Evolutionary conservation across 2,888 invertebrate genomes (phyloP), one percentile per base, ranked within the genome.

Genomic region (Lathronympha strigana): DNA sequence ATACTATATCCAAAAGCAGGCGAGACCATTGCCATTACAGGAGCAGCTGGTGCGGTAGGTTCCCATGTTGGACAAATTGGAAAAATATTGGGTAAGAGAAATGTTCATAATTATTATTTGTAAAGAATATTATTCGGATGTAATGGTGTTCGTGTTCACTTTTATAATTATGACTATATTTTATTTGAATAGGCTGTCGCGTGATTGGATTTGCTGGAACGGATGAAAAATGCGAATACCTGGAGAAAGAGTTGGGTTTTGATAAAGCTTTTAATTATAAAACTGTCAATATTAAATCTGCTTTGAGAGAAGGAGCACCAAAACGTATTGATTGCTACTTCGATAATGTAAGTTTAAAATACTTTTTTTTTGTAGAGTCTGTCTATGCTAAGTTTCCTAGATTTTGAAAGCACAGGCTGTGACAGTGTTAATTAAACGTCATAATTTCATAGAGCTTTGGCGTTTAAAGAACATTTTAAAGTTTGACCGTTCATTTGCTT

Each of bases 41-140:
- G 94, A 4, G 96, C 96, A 13, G 96, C 95, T 21, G 96, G 96
- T 17, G 96, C 96, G 38, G 96, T 96, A 13, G 97, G 96, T 5
- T 94, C 93, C 66, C 92, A 95, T 54, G 96, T 96, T 25, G 96
- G 96, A 1, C 96, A 96, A 89, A 95, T 97, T 69, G 96, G 94
- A 0, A 96, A 96, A 87, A 93, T 94, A 54, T 92, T 94, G 82
- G 95, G 92, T 57, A 57, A 2, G 45, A 8, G 1, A 21, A 19
- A 15, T n/a, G 4, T 5, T 5, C 1, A 8, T 9, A 6, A 8
- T 13, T 11, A 43, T 21, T 13, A 21, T n/a, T n/a, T n/a, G n/a
- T n/a, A n/a, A n/a, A n/a, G n/a, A n/a, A n/a, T n/a, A n/a, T n/a
- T n/a, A n/a, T n/a, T n/a, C n/a, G n/a, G n/a, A n/a, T 36, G n/a